These are phyloP conservation scores for Dascillus cervinus DNA, from an alignment of 2,888 invertebrate genomes.

Conservation along the genomic window DNA sequence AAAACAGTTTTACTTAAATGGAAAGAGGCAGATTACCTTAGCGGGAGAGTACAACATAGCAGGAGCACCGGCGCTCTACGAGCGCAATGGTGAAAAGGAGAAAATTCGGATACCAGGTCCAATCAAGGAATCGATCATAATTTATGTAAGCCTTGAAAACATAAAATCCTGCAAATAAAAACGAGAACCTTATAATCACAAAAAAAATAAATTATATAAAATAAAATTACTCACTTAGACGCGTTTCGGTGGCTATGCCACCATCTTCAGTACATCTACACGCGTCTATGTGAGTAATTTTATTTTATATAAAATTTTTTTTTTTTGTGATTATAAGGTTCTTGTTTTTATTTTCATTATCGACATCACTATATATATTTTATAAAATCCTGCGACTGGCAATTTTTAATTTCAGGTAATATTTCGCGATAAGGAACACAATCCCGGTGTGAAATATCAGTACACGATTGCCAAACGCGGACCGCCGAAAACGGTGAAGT, in stretches of 20 bases:
- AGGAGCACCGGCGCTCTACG: conserved; percentile 71
- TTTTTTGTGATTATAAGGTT: too few relatives aligned
- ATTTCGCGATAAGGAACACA: conserved; percentile 63
- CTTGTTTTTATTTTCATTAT: too few relatives aligned
- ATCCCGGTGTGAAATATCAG: conserved; percentile 77
- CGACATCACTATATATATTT: conserved; percentile 5
- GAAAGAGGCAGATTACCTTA: conserved; percentile 62
- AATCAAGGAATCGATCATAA: conserved; percentile 67
- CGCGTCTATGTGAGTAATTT: too few relatives aligned
- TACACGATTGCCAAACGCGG: conserved; percentile 67
- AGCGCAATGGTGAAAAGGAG: conserved; percentile 70
- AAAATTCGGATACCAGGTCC: conserved; percentile 76
- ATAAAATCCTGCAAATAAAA: too few relatives aligned
- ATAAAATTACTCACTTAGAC: too few relatives aligned
- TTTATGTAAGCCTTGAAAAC: conserved; percentile 57
- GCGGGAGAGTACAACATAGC: conserved; percentile 79
- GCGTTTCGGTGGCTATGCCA: too few relatives aligned
- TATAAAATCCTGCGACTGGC: conserved; percentile 5
- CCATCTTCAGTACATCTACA: too few relatives aligned
- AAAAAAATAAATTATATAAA: too few relatives aligned
- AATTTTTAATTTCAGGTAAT: conserved; percentile 49
- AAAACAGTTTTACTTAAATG: conserved; percentile 70
- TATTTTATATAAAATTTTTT: too few relatives aligned
- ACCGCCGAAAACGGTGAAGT: conserved; percentile 49
- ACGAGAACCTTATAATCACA: too few relatives aligned